Evolutionary conservation across 2,113 vertebrate genomes (phyloP).

Genomic region (Camelus dromedarius): DNA sequence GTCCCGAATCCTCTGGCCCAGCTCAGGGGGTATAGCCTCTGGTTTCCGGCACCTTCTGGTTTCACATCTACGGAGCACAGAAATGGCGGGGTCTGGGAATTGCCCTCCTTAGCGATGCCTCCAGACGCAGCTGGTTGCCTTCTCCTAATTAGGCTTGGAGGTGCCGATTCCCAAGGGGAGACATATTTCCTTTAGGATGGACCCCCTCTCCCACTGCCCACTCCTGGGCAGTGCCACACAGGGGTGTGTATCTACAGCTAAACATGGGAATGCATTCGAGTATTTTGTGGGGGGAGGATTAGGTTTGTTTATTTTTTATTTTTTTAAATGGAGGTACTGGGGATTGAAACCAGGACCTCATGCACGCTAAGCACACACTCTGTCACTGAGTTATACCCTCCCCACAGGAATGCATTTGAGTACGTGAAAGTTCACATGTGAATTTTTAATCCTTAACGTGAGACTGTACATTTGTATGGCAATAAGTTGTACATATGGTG

Average conservation of each 20-base stretch:
- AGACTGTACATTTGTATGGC: neutral
- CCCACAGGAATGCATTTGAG: neutral
- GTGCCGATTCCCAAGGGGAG: neutral
- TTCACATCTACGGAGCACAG: conserved; percentile 71
- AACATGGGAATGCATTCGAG: rapidly evolving
- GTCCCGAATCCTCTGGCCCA: conserved; percentile 80
- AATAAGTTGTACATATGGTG: neutral
- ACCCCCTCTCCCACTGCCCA: too few relatives aligned
- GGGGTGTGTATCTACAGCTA: neutral
- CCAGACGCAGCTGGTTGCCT: neutral
- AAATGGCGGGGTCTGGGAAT: neutral
- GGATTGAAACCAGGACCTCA: too few relatives aligned
- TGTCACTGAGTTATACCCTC: too few relatives aligned
- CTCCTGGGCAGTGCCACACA: too few relatives aligned
- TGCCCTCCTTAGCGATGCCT: neutral
- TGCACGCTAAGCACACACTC: too few relatives aligned
- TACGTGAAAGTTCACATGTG: neutral
- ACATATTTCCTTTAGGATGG: neutral
- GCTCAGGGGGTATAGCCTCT: conserved; percentile 74
- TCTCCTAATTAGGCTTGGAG: neutral
- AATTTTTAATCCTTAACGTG: neutral
- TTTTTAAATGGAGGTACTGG: too few relatives aligned
- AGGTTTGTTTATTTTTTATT: too few relatives aligned
- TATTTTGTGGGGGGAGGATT: too few relatives aligned
- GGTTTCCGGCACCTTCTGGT: conserved; percentile 79